Base-by-base conservation (phyloP, 2,888 invertebrate genomes). In the Acrocyrtus sp. region DNA sequence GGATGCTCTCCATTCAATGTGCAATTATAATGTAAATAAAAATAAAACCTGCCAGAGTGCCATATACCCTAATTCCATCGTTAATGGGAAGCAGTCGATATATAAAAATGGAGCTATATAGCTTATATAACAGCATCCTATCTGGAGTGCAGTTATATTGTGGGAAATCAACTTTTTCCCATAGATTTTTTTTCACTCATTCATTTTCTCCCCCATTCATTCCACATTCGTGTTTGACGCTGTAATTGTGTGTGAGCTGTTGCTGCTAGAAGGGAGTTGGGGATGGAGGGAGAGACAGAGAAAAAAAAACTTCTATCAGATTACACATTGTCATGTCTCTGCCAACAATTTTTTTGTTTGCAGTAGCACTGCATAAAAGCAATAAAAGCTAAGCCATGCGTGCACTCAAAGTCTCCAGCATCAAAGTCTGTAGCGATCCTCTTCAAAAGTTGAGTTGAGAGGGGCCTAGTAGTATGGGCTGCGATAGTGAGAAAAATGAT, bases 111-210 rank as follows among this genome's bases (percentile, higher is more conserved):
- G 48, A 48, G 8, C 3, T 8, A 26, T 26, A 10, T 1, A 15
- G 19, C 12, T 48, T 48, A 47, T 58, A 58, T 43, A 22, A 29
- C 10, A 48, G 15, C 29, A 41, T 21, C 45, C 43, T 57, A 57
- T 57, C 57, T 57, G 43, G 57, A 43, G 57, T 57, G 1, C 15
- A 54, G 39, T 56, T 72, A 72, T 70, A 75, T 65, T 66, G 75
- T 75, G 75, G 75, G 75, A 72, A 75, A 67, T 75, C 60, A 70
- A 72, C 75, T n/a, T 66, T 72, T 75, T 75, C 75, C 75, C 75
- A 75, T 63, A 63, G 63, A 63, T n/a, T n/a, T n/a, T 63, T 63
- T 63, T 53, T 43, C 63, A 63, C 53, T 51, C 53, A 61, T 45
- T 61, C 61, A 61, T 50, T 61, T 24, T 43, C 43, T 17, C 43